Conservation (phyloP, 2,113 vertebrate genomes). For the Xiphorhynchus elegans region DNA sequence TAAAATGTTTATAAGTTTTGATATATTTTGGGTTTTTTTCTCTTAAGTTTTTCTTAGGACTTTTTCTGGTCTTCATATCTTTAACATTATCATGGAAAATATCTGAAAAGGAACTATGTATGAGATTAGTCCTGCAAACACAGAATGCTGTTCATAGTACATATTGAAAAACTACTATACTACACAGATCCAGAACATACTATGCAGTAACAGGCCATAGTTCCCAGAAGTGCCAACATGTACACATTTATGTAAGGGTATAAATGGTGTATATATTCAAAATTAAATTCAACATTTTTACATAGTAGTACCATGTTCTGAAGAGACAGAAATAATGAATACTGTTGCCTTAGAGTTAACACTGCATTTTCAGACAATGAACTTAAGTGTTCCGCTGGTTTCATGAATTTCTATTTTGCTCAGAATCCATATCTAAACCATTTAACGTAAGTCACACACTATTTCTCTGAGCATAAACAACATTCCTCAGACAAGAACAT, state of each 20-base stretch:
- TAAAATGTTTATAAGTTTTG: neutral
- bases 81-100: neutral
- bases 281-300: neutral
- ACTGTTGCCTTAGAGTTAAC: neutral
- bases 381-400: neutral
- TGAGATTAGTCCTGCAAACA: neutral
- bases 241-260: neutral
- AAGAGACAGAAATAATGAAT: neutral
- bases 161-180: neutral
- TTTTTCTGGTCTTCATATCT: neutral
- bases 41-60: neutral
- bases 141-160: neutral
- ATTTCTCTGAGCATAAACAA: constrained; percentile 23
- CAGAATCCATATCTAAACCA: neutral
- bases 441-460: neutral
- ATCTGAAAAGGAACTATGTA: neutral
- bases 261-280: neutral
- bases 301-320: neutral
- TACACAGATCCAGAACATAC: neutral
- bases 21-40: neutral
- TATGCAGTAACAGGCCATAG: neutral
- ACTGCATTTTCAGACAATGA: neutral
- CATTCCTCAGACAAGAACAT: neutral
- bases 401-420: neutral
- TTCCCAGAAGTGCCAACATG: neutral